Evolutionary conservation across 2,113 vertebrate genomes (phyloP), one percentile per base, ranked within the genome.

Genomic region (Mixornis gularis): DNA sequence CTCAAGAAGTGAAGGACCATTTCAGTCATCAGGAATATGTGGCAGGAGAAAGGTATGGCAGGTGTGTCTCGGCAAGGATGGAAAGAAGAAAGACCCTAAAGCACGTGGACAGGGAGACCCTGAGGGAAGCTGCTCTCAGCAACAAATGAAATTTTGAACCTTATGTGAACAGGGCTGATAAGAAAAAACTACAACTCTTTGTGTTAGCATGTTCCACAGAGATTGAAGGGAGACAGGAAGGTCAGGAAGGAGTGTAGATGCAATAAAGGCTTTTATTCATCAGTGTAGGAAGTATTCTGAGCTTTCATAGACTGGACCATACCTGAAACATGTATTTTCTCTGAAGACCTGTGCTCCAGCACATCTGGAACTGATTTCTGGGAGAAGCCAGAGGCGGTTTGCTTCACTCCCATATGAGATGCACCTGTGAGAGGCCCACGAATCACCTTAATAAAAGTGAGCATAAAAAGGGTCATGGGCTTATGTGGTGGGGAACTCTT

Each of bases 341-440:
- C 89, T 71, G 64, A 93, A 92, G 93, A 59, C 40, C 51, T 94
- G 66, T 88, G 18, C 49, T 44, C 52, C 20, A 36, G 30, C 48
- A 85, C 93, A 94, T 92, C 91, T 96, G 96, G 85, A 89, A 82
- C 17, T 53, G 60, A 94, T 97, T 94, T 78, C 40, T 68, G 21
- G 68, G 27, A 81, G 81, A 73, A 91, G 92, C 91, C 72, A 85
- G 74, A 71, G 82, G 85, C 38, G 0, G 21, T 95, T 92, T 93
- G 34, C 84, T 89, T 34, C 52, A 17, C 89, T 93, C 38, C 65
- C 85, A 36, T 84, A 87, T 62, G 49, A 93, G 82, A 90, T 93
- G 72, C 93, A 97, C 92, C 91, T 97, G 92, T 81, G 82, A 93
- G 92, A 89, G 86, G 89, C 85, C 76, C 76, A 79, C 12, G 10